Conservation (phyloP, 37 sponge, comb jelly and placozoan genomes). For the Eunapius fragilis region DNA sequence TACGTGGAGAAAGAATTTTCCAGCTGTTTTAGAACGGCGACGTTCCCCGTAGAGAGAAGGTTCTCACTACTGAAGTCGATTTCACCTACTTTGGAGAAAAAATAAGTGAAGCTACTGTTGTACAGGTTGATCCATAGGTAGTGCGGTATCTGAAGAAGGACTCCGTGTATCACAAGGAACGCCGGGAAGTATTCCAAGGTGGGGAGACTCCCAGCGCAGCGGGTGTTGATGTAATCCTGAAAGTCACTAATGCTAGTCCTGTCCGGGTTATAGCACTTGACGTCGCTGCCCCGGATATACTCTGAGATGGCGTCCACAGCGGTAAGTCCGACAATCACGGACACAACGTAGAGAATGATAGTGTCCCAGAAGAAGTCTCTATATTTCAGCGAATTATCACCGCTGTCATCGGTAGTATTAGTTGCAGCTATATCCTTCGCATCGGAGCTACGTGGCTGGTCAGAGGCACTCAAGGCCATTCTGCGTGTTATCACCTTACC, state of each 20-base stretch:
- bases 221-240: constrained; percentile 31
- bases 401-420: constrained; percentile 5
- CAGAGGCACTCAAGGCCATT: background rate
- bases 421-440: constrained; percentile 42
- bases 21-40: constrained; percentile 32
- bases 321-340: constrained; percentile 42
- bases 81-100: constrained; percentile 27
- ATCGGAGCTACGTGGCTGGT: constrained; percentile 1
- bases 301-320: constrained; percentile 54
- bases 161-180: constrained; percentile 55
- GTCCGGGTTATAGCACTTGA: background rate
- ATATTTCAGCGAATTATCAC: background rate
- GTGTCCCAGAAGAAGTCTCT: constrained; percentile 78
- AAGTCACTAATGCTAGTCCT: background rate
- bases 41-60: constrained; percentile 38
- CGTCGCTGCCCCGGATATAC: constrained; percentile 40
- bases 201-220: constrained; percentile 44
- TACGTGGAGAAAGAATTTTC: constrained; percentile 41
- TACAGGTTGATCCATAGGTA: constrained; percentile 62
- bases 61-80: constrained; percentile 59
- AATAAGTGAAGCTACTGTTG: constrained; percentile 57
- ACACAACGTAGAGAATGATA: constrained; percentile 54
- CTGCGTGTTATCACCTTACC: too few species aligned
- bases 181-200: constrained; percentile 38
- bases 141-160: constrained; percentile 49